Conservation (phyloP, 2,797 vertebrate species). For the Darevskia nairensis region DNA sequence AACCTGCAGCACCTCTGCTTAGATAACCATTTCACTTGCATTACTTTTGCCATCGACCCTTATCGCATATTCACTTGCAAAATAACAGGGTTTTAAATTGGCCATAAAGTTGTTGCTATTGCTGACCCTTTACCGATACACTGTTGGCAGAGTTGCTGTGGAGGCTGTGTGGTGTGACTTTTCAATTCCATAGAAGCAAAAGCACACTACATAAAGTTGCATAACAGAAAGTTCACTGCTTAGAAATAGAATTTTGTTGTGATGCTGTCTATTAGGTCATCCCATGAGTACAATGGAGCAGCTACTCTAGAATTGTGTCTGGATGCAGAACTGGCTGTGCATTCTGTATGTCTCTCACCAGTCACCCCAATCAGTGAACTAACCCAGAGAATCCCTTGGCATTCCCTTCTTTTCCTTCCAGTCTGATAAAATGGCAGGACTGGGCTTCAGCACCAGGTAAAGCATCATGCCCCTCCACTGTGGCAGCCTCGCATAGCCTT, state of each 20-base stretch:
- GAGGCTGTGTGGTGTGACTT: background rate
- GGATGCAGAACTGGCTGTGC: background rate
- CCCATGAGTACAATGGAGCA: background rate
- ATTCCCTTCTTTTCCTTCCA: background rate
- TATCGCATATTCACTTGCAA: background rate
- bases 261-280: background rate
- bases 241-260: background rate
- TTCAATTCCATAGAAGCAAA: background rate
- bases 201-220: background rate
- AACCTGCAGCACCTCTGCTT: background rate
- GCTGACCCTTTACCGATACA: background rate
- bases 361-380: background rate
- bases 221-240: background rate
- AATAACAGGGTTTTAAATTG: constrained; percentile 25
- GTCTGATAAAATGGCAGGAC: background rate
- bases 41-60: background rate
- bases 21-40: background rate
- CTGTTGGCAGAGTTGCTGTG: background rate
- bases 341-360: background rate
- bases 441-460: background rate
- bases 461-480: background rate
- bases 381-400: background rate
- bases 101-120: background rate
- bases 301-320: background rate
- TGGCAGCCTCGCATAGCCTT: no score